These are phyloP conservation scores for Sturnira hondurensis DNA, from an alignment of 2,113 vertebrate species.

Conservation along the genomic window DNA sequence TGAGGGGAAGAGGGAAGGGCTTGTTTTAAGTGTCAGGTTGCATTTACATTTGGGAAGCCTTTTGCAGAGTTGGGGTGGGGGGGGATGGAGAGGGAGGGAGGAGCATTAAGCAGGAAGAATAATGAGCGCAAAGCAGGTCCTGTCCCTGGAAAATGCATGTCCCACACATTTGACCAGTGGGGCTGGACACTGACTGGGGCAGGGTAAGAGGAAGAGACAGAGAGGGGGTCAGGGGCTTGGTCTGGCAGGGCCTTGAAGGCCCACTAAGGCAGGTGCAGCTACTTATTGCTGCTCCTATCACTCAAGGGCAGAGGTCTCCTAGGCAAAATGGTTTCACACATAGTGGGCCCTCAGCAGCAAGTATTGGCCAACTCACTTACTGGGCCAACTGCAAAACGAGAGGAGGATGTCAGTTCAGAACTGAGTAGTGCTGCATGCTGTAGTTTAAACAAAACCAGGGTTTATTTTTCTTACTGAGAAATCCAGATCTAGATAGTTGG, in stretches of 20 bases:
- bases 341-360: background rate
- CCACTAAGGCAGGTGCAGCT: background rate
- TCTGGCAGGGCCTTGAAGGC: background rate
- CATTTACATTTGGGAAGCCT: background rate
- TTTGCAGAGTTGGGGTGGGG: background rate
- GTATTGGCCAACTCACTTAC: background rate
- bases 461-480: background rate
- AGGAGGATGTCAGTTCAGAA: background rate
- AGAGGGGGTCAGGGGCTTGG: background rate
- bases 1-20: background rate
- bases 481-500: background rate
- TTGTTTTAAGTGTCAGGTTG: background rate
- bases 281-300: background rate
- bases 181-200: background rate
- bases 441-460: background rate
- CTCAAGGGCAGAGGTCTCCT: background rate
- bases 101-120: background rate
- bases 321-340: background rate
- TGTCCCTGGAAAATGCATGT: background rate
- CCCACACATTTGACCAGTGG: background rate
- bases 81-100: background rate
- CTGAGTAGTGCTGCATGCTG: background rate
- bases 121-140: background rate
- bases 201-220: background rate
- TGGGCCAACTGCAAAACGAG: background rate